Base-by-base conservation (phyloP, 2,888 invertebrate species). In the Nomada fucata region DNA sequence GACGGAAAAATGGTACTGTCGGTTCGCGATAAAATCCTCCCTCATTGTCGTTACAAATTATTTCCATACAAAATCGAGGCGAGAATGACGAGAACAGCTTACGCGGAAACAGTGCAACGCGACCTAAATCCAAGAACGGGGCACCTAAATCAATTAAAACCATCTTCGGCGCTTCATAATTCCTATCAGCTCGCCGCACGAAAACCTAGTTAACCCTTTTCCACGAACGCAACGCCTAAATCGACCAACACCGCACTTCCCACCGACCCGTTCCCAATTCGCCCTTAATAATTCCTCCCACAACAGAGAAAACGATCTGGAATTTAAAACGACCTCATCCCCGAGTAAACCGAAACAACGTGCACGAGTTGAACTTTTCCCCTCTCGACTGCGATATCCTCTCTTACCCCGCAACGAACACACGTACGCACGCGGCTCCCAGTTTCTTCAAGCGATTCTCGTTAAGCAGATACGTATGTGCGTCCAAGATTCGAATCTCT, bases 401-500 rank as follows among this genome's bases (percentile, higher is more conserved):
- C 36, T 36, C 7, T 1, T 7, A 36, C 7, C 5, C 36, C 7
- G 29, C 29, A 5, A 29, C 20, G 5, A 11, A 20, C 15, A 36
- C 23, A 10, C n/a, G 29, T 29, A 20, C 52, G 9, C 20, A 4
- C 2, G 13, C 52, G 18, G 20, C 53, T 11, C 18, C 3, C 13
- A 20, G 10, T 44, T 75, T 53, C 18, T 7, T 4, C 36, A 2
- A 55, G 60, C 47, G 65, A 60, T 55, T 36, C 69, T 65, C 64
- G 70, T 70, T 75, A 60, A 69, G 75, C 42, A 64, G 59, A 55
- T 76, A 72, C 18, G 61, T 47, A 60, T 65, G 52, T 47, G 53
- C 53, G n/a, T 72, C 50, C 60, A 78, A 59, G 73, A 74, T 78
- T 75, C 60, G 47, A 82, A 74, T 42, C 70, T 78, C 42, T 53